phyloP scores from a whole-genome alignment of 92 coral and sea anemone genomes.

The Palythoa heliodiscus region DNA sequence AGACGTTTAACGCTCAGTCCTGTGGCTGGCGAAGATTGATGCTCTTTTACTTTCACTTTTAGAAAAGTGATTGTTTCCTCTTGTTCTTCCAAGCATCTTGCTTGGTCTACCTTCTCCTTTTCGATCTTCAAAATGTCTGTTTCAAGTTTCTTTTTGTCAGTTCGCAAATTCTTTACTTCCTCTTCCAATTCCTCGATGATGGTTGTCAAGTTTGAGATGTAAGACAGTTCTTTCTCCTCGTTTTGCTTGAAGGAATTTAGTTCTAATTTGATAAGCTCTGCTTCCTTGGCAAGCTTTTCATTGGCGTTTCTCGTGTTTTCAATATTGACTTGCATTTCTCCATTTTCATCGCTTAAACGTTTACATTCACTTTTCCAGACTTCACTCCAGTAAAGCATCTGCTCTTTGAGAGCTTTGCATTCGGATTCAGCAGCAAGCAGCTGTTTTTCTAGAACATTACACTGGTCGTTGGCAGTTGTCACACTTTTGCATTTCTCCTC shows the following conservation, averaged over 20 bases:
- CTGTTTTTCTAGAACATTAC: slow-evolving; percentile 12
- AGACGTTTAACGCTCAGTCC: not conserved
- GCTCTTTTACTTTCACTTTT: not conserved
- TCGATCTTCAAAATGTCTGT: slow-evolving; percentile 2
- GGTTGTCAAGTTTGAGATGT: slow-evolving; percentile 20
- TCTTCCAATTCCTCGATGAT: slow-evolving; percentile 14
- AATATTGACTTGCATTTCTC: not conserved
- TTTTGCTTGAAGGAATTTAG: slow-evolving; percentile 1
- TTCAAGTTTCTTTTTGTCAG: not conserved
- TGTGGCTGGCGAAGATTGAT: not conserved
- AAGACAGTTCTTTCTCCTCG: not conserved
- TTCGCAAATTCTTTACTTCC: slow-evolving; percentile 9
- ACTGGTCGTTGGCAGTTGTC: slow-evolving; percentile 14
- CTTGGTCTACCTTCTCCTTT: not conserved
- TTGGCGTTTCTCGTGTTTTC: not conserved
- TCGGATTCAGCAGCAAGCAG: slow-evolving; percentile 10
- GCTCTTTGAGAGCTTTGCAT: slow-evolving; percentile 21
- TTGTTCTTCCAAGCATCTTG: slow-evolving; percentile 20
- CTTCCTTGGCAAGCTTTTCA: slow-evolving; percentile 24
- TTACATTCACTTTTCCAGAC: slow-evolving; percentile 38
- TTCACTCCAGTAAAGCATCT: slow-evolving; percentile 39
- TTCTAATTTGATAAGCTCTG: not conserved
- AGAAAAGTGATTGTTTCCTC: not conserved
- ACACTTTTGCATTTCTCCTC: slow-evolving; percentile 24
- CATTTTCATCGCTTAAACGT: slow-evolving; percentile 17